A percentile compares a stretch with the other conserved stretches of the same genome.
Conservation (phyloP, 53 echinoderm and acorn worm genomes). For the Pentamera pediparva region DNA sequence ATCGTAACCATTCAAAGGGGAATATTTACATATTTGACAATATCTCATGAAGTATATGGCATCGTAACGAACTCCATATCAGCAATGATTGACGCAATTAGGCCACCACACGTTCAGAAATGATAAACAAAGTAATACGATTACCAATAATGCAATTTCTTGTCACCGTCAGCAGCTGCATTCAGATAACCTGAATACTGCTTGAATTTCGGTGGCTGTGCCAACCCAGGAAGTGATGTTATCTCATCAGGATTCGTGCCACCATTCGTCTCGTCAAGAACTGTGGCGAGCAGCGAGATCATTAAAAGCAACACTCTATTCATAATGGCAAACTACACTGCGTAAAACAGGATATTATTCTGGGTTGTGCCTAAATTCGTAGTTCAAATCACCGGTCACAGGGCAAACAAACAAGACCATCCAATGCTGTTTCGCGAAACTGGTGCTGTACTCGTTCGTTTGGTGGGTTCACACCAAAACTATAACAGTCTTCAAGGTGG, state of each 20-base stretch:
- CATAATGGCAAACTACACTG: too few species aligned
- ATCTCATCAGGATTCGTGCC: constrained; percentile 58
- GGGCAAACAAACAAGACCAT: too few species aligned
- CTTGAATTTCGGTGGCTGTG: constrained; percentile 59
- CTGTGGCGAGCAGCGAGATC: not conserved
- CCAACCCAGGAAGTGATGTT: constrained; percentile 61
- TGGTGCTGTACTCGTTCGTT: too few species aligned
- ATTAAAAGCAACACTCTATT: not conserved
- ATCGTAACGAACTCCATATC: too few species aligned
- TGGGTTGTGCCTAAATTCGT: too few species aligned
- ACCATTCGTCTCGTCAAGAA: not conserved
- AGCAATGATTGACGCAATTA: too few species aligned
- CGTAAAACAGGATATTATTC: not conserved
- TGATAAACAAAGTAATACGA: not conserved
- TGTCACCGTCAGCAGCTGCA: constrained; percentile 75
- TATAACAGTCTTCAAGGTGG: too few species aligned
- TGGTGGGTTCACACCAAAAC: too few species aligned
- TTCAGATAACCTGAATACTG: constrained; percentile 97
- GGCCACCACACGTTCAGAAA: not conserved
- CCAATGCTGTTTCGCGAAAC: too few species aligned
- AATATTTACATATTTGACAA: too few species aligned
- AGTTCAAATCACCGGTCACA: too few species aligned
- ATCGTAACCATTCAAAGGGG: not conserved
- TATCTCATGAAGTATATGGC: too few species aligned
- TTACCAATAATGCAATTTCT: constrained; percentile 85